These are phyloP conservation scores for Hylyphantes graminicola DNA, from an alignment of 1,140 invertebrate species.

Conservation along the genomic window DNA sequence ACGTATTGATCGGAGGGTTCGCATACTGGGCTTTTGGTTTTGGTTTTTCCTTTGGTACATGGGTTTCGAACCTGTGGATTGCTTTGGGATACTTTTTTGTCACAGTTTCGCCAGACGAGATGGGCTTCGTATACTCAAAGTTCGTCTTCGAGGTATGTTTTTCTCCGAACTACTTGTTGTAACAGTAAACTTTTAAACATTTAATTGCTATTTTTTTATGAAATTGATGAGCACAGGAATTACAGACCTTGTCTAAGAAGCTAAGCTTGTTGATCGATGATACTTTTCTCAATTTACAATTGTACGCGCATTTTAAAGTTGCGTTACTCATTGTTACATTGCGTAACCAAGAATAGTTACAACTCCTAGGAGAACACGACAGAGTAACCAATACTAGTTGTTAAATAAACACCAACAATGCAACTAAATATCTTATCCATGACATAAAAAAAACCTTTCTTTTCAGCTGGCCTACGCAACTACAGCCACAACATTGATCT, in stretches of 20 bases:
- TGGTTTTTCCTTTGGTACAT: slow-evolving; percentile 65
- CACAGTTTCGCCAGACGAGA: slow-evolving; percentile 62
- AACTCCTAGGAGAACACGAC: too few species aligned
- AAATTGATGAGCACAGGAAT: too few species aligned
- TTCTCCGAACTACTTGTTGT: background rate
- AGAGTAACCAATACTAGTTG: too few species aligned
- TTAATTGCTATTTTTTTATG: too few species aligned
- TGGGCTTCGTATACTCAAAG: slow-evolving; percentile 66
- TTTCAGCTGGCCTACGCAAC: slow-evolving; percentile 63
- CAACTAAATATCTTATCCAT: too few species aligned
- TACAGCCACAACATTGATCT: slow-evolving; percentile 63
- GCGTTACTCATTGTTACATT: too few species aligned
- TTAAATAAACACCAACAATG: too few species aligned
- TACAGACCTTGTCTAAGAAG: too few species aligned
- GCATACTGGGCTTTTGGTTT: slow-evolving; percentile 68
- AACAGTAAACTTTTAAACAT: background rate
- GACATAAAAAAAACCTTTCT: background rate
- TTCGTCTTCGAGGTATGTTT: slow-evolving; percentile 66
- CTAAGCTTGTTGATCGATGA: too few species aligned
- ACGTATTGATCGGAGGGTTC: slow-evolving; percentile 66
- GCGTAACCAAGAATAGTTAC: too few species aligned
- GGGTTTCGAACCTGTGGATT: slow-evolving; percentile 60
- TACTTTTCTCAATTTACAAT: too few species aligned
- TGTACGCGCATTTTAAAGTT: too few species aligned
- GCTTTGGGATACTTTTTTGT: slow-evolving; percentile 66